Evolutionary conservation across 2,113 vertebrate genomes (phyloP), one percentile per base, ranked within the genome.

Genomic region (Phyllostomus hastatus): DNA sequence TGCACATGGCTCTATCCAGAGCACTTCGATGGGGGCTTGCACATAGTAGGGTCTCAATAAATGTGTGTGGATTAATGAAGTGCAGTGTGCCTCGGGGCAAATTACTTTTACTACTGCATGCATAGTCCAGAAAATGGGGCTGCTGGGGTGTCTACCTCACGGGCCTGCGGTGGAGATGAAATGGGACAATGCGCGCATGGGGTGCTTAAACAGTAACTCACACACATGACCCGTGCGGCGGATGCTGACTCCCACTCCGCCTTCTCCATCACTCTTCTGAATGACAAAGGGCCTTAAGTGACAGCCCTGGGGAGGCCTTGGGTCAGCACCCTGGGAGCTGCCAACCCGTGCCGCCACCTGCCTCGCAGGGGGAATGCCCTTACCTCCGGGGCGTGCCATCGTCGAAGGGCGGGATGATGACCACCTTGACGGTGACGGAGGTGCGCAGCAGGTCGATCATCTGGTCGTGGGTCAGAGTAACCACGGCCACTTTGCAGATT

Each of bases 391-490:
- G 99, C 0, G 98, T 98, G 20, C 99, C 99, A 0, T 99, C 99
- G 64, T 99, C 99, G 0, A 99, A 99, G 0, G 99, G 99, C 0
- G 99, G 99, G 67, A 99, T 99, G 97, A 99, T 99, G 97, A 99
- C 99, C 96, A 99, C 99, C 97, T 99, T 99, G 94, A 99, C 99
- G 0, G 99, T 99, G 97, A 99, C 99, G 0, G 99, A 99, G 1
- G 99, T 99, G 90, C 99, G 99, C 92, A 99, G 98, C 81, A 99
- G 98, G 98, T 99, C 99, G 1, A 99, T 99, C 99, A 99, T 99
- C 98, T 99, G 99, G 87, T 99, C 99, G 0, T 99, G 99, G 61
- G 98, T 99, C 17, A 99, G 98, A 0, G 99, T 99, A 88, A 99
- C 99, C 1, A 99, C 99, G 0, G 99, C 99, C 78, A 99, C 99